Evolutionary conservation across 2,113 vertebrate genomes (phyloP).

Genomic region (Laterallus jamaicensis): DNA sequence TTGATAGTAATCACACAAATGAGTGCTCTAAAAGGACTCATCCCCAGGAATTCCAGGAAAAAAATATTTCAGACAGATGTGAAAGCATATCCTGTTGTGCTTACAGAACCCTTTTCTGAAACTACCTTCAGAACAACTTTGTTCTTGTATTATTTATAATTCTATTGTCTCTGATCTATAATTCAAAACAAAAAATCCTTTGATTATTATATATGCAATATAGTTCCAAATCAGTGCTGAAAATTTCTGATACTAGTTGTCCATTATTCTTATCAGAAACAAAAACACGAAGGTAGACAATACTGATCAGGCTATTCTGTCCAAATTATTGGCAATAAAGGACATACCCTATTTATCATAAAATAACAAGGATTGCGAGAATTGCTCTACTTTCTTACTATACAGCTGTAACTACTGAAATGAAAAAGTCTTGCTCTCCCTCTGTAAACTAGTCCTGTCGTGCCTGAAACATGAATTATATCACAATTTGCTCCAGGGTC

Average conservation of each 20-base stretch:
- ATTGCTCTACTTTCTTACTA: background rate
- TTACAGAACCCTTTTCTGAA: background rate
- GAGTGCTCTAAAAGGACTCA: background rate
- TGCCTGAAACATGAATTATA: slow-evolving; percentile 33
- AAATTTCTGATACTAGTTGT: background rate
- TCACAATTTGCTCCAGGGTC: slow-evolving; percentile 20
- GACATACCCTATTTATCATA: background rate
- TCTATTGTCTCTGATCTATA: slow-evolving; percentile 42
- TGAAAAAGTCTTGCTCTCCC: background rate
- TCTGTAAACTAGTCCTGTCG: slow-evolving; percentile 1
- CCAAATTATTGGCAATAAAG: background rate
- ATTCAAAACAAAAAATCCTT: slow-evolving; percentile 16
- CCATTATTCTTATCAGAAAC: background rate
- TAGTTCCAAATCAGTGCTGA: background rate
- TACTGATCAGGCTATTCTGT: background rate
- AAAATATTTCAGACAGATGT: background rate
- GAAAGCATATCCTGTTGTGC: background rate
- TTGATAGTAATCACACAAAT: background rate
- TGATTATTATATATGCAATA: background rate
- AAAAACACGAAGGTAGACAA: background rate
- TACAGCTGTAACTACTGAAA: background rate
- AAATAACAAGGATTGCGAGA: background rate
- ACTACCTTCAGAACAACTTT: background rate
- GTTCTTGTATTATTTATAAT: slow-evolving; percentile 40
- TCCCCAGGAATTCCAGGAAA: background rate